Conservation (phyloP, 2,113 vertebrate genomes). For the Helogale parvula region DNA sequence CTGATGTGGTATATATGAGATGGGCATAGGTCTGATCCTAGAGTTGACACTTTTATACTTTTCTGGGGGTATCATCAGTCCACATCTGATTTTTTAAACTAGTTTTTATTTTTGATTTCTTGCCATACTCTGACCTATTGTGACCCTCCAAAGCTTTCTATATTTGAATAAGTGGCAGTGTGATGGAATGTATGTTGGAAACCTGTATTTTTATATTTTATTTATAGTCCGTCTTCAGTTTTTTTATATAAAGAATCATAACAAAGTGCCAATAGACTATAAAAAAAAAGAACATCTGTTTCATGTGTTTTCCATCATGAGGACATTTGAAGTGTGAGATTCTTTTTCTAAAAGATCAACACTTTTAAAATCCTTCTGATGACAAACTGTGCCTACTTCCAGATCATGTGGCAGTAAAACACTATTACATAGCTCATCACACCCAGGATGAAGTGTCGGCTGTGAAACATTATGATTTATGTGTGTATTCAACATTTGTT, state of each 20-base stretch:
- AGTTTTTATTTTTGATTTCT: background rate
- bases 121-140: background rate
- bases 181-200: background rate
- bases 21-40: background rate
- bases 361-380: conserved; percentile 61
- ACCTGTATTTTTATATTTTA: conserved; percentile 21
- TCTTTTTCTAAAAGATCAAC: conserved; percentile 71
- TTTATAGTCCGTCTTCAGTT: background rate
- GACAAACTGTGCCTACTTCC: conserved; percentile 65
- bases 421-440: conserved; percentile 31
- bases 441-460: background rate
- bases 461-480: background rate
- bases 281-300: conserved; percentile 59
- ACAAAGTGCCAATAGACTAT: conserved; percentile 2
- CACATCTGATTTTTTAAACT: background rate
- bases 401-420: conserved; percentile 44
- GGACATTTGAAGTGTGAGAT: conserved; percentile 66
- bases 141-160: background rate
- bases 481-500: conserved; percentile 43
- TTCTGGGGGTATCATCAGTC: background rate
- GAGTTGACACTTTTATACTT: background rate
- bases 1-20: background rate
- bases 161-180: background rate
- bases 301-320: conserved; percentile 61
- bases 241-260: conserved; percentile 5